Evolutionary conservation across 2,888 invertebrate genomes (phyloP), one percentile per base, ranked within the genome.

Genomic region (Reticulitermes lucifugus): DNA sequence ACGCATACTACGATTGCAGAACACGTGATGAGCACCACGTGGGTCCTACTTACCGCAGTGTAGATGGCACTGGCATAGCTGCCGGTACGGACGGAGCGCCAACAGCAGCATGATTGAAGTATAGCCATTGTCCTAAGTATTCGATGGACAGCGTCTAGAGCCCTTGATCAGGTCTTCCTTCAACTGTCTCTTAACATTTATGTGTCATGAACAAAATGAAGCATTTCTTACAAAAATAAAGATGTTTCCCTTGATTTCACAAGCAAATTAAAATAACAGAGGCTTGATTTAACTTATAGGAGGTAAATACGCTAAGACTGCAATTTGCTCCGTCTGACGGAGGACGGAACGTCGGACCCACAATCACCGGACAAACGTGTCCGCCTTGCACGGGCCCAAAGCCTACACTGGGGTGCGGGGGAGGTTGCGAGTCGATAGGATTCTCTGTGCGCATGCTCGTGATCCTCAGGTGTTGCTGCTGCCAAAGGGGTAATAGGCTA

Each of bases 101-200:
- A 95, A 89, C 95, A 96, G 90, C 96, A 96, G 89, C 96, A 96
- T 3, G 95, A 95, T 88, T 95, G 94, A 88, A 96, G 93, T 88
- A 96, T 93, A 75, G 95, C 93, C 96, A 96, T 96, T 25, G n/a
- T 25, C 55, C 21, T 12, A 1, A 60, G 73, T 22, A 25, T n/a
- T 55, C 18, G 55, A 14, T 4, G 12, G 55, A 51, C 7, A 7
- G 7, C 10, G 51, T 2, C 2, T 4, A 5, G 18, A 55, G 55
- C 14, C 18, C 55, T 51, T 51, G 46, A 14, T 9, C 46, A 51
- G 46, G 35, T 35, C 35, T 35, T 35, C 35, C 35, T 35, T 35
- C 35, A 35, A 5, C 55, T 55, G 0, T 12, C 18, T 55, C 14
- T 14, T 55, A 2, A 18, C 18, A 18, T 55, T 55, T 14, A 55